Percentiles rank a stretch among this genome's conserved stretches.
Evolutionary conservation across 2,113 vertebrate genomes (phyloP).

Genomic region (Lasiurus cinereus): DNA sequence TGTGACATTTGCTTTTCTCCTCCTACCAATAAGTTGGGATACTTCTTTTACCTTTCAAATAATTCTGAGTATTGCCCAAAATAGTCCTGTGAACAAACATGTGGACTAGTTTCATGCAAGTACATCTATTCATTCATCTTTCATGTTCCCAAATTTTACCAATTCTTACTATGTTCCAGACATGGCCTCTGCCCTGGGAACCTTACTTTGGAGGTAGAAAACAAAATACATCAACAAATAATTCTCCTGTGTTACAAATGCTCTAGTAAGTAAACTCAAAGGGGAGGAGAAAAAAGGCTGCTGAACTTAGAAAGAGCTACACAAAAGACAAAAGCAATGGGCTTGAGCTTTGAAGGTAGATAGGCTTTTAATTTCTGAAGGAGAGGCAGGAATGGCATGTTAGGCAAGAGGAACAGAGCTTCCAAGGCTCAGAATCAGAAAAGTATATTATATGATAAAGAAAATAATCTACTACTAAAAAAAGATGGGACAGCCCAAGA

Average conservation of each 20-base stretch:
- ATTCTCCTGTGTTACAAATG: background rate
- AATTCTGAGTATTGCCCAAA: background rate
- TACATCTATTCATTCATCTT: background rate
- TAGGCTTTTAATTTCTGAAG: background rate
- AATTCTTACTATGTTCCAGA: background rate
- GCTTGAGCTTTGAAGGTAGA: background rate
- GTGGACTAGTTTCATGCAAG: background rate
- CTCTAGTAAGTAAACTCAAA: background rate
- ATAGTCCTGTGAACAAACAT: background rate
- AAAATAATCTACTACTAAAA: background rate
- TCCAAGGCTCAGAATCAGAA: background rate
- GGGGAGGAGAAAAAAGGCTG: background rate
- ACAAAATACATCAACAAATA: background rate
- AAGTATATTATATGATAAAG: background rate
- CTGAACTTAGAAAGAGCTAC: constrained; percentile 8
- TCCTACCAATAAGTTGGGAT: background rate
- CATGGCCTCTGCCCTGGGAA: background rate
- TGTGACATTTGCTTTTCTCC: background rate
- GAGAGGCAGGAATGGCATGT: background rate
- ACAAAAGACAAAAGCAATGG: background rate
- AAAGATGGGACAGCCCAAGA: background rate
- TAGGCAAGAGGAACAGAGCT: background rate
- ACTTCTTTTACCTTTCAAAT: background rate
- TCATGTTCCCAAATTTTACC: background rate
- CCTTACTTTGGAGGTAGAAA: background rate